These are phyloP conservation scores for Ectropis grisescens DNA, from an alignment of 1,140 invertebrate genomes.

Conservation along the genomic window DNA sequence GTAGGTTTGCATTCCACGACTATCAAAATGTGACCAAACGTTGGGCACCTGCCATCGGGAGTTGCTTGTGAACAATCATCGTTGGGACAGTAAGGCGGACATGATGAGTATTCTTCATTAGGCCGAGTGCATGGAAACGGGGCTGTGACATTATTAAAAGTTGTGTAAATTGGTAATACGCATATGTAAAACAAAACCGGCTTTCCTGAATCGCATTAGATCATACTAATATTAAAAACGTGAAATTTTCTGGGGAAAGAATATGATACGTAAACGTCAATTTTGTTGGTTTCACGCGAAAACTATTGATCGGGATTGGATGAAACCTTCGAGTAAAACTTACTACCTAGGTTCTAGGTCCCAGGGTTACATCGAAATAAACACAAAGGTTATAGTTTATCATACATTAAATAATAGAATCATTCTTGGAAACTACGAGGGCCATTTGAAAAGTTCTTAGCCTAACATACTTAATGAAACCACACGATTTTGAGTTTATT, in stretches of 20 bases:
- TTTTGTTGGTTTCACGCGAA: background rate
- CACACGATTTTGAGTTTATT: no score
- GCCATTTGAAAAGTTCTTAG: no score
- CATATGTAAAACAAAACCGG: background rate
- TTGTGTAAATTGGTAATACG: background rate
- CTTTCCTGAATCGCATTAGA: no score
- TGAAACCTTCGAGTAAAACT: no score
- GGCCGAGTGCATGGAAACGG: conserved; percentile 14
- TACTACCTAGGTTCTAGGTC: no score
- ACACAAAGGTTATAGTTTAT: no score
- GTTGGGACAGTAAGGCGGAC: conserved; percentile 26
- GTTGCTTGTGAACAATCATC: conserved; percentile 27
- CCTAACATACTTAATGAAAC: no score
- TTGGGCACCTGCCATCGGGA: conserved; percentile 17
- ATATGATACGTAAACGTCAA: background rate
- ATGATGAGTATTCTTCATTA: conserved; percentile 23
- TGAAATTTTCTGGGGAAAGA: background rate
- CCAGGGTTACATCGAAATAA: no score
- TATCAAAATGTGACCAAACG: conserved; percentile 13
- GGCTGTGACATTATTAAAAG: conserved; percentile 13
- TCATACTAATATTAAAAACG: no score
- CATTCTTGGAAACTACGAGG: no score
- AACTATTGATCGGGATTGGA: background rate
- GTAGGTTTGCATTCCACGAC: conserved; percentile 19
- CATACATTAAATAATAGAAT: no score